Conservation (phyloP, 2,113 vertebrate species). For the Thryonomys swinderianus region DNA sequence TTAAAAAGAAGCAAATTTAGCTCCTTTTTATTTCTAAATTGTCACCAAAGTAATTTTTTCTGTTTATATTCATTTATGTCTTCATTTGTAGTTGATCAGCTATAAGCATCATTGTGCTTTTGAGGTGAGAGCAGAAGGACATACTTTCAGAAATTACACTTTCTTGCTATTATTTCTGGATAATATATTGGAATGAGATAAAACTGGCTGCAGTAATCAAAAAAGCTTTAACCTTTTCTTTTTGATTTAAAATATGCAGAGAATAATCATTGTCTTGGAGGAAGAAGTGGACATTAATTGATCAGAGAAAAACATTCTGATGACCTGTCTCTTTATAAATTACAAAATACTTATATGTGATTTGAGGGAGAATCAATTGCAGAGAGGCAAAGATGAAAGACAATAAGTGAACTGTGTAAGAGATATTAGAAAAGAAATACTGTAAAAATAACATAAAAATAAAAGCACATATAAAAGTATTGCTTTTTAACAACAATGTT, state of each 20-base stretch:
- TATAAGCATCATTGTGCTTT: background rate
- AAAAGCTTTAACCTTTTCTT: background rate
- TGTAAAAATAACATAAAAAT: background rate
- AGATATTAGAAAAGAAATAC: background rate
- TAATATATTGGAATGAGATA: background rate
- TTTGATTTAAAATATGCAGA: background rate
- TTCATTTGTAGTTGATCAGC: background rate
- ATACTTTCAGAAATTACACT: background rate
- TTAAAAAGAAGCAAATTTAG: background rate
- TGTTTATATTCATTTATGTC: background rate
- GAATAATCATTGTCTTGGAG: background rate
- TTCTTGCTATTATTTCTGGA: background rate
- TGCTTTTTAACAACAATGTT: background rate
- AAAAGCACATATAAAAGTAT: background rate
- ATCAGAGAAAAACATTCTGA: background rate
- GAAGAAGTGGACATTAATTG: background rate
- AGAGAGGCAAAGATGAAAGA: background rate
- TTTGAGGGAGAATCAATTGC: background rate
- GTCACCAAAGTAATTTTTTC: background rate
- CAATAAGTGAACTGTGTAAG: background rate
- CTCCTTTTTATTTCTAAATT: background rate
- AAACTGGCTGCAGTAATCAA: background rate
- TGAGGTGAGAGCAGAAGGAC: background rate
- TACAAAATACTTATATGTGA: background rate
- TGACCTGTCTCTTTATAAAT: background rate